phyloP scores from a whole-genome alignment of 2,888 invertebrate species.

The Phengaris alcon region DNA sequence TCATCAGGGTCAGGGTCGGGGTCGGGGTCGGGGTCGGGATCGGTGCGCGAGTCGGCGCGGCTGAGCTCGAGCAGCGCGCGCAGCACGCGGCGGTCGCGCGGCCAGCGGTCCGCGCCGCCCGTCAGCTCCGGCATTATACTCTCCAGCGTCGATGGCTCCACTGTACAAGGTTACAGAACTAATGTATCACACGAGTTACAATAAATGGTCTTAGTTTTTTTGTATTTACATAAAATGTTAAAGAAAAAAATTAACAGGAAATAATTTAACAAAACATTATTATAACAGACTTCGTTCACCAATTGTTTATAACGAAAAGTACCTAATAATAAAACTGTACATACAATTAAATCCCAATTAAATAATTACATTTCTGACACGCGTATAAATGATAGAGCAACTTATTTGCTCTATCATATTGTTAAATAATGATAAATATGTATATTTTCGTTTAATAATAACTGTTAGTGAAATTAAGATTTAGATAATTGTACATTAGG shows the following conservation, averaged over 20 bases:
- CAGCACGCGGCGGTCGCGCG: slow-evolving; percentile 84
- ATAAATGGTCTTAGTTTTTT: no score
- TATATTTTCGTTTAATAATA: neutral
- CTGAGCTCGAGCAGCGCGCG: slow-evolving; percentile 87
- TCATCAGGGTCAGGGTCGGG: slow-evolving; percentile 44
- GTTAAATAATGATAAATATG: neutral
- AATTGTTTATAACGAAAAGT: no score
- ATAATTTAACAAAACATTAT: no score
- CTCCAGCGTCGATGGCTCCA: slow-evolving; percentile 64
- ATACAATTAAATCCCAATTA: neutral
- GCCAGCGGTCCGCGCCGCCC: slow-evolving; percentile 78
- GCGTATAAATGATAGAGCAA: neutral
- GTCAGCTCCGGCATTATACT: slow-evolving; percentile 66
- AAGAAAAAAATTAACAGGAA: no score
- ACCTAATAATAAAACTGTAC: neutral
- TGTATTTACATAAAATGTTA: no score
- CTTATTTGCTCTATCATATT: neutral
- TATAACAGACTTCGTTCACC: no score
- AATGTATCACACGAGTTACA: no score
- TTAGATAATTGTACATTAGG: neutral
- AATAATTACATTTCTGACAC: no score
- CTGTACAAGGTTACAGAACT: slow-evolving; percentile 34
- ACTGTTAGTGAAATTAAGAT: neutral
- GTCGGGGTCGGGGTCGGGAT: slow-evolving; percentile 45
- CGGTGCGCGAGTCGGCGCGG: slow-evolving; percentile 66